phyloP scores from a whole-genome alignment of 2,888 invertebrate genomes.

The Leucoptera coffeella region DNA sequence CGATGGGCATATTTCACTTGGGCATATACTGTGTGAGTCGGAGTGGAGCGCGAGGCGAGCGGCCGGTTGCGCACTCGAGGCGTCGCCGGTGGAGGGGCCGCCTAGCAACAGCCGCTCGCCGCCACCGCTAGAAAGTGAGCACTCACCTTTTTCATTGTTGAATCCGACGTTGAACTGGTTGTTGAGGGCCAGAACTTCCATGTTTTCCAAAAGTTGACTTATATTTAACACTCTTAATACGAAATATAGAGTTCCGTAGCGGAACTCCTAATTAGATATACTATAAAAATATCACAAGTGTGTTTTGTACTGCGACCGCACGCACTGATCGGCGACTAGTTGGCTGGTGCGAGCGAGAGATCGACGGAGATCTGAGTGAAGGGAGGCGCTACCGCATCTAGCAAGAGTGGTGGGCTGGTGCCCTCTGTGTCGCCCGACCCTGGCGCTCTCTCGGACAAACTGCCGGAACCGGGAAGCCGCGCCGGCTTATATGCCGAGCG shows the following conservation, averaged over 20 bases:
- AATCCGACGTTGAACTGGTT: constrained; percentile 72
- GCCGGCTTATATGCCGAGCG: constrained; percentile 39
- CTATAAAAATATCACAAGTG: constrained; percentile 53
- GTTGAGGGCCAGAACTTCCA: constrained; percentile 76
- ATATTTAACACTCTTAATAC: constrained; percentile 49
- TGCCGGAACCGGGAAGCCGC: constrained; percentile 30
- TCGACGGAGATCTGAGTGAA: constrained; percentile 36
- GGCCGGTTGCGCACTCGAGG: constrained; percentile 4
- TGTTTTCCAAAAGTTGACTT: constrained; percentile 56
- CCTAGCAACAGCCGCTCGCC: constrained; percentile 26
- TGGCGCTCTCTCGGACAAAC: constrained; percentile 44
- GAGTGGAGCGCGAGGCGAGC: constrained; percentile 1
- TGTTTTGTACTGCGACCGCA: constrained; percentile 48
- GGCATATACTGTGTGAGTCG: too few relatives aligned
- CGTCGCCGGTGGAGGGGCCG: too few relatives aligned
- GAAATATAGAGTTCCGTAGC: constrained; percentile 33
- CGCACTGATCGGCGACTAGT: constrained; percentile 41
- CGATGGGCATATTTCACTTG: too few relatives aligned
- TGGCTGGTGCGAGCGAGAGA: constrained; percentile 28
- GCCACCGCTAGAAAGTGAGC: constrained; percentile 37
- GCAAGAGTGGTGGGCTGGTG: constrained; percentile 53
- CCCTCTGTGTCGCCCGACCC: constrained; percentile 49
- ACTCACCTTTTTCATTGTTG: constrained; percentile 68
- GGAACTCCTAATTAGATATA: constrained; percentile 39
- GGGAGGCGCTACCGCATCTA: constrained; percentile 42